Evolutionary conservation across 2,888 invertebrate genomes (phyloP), one percentile per base, ranked within the genome.

Genomic region (Trichacis sp.): DNA sequence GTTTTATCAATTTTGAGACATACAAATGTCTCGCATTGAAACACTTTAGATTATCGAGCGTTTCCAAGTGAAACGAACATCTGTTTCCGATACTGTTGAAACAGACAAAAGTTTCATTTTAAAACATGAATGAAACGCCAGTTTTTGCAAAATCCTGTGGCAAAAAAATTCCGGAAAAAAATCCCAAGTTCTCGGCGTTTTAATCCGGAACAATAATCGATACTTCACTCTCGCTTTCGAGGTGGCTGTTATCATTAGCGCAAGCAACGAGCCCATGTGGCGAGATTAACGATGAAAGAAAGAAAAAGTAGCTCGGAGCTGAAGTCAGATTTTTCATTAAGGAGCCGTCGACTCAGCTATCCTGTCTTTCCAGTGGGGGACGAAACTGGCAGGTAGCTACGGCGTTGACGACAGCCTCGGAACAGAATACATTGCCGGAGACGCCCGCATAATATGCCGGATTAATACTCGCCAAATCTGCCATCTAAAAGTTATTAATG

Each of bases 401-500:
- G 71, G 68, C 71, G 69, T 70, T 71, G 68, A 63, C 68, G 72
- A 71, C 68, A 72, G 71, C 65, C 69, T 60, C 62, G 72, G 69
- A 70, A 66, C 69, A 69, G 70, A 50, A 71, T 71, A 73, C 66
- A 72, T 71, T 69, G 71, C 70, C 65, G 73, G 71, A 65, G 69
- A 73, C 71, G 73, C 73, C 74, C 75, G 80, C 77, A 80, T 82
- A 82, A 82, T 82, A 81, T 79, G 78, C 76, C 77, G 81, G 82
- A 83, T 83, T 83, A 83, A 82, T 83, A 80, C 81, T 79, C 81
- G 81, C 80, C 69, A 80, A 83, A 83, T 83, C 82, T 83, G 83
- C 81, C 82, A 81, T 77, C 79, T 79, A 81, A 83, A 83, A 82
- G 83, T 82, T 83, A 83, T 83, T 83, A 83, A 83, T 83, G 83